A percentile compares a stretch with the other conserved stretches of the same genome.
These are phyloP conservation scores for Natator depressus DNA, from an alignment of 2,113 vertebrate species.

Conservation along the genomic window DNA sequence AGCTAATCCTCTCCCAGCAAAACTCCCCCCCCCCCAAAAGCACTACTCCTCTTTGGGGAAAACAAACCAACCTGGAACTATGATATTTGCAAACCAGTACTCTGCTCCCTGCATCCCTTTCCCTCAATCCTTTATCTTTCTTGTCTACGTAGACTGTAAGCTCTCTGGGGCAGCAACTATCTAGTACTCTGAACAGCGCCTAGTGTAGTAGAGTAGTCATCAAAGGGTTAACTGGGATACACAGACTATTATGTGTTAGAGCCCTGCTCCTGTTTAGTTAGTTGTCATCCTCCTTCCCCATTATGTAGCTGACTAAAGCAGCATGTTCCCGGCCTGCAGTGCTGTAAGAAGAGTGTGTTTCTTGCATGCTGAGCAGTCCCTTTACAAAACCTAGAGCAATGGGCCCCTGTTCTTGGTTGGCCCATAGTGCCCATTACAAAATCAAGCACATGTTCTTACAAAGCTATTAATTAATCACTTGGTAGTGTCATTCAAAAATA, in stretches of 20 bases:
- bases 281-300: too few species aligned
- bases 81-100: slow-evolving; percentile 3
- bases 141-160: slow-evolving; percentile 49
- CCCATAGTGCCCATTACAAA: neutral
- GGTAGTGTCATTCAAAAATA: neutral
- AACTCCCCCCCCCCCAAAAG: neutral
- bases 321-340: neutral
- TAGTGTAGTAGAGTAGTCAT: neutral
- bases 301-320: neutral
- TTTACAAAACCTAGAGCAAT: slow-evolving; percentile 20
- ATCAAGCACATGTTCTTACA: neutral
- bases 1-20: neutral
- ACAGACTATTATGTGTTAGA: neutral
- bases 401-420: slow-evolving; percentile 10
- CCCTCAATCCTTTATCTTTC: slow-evolving; percentile 45
- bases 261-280: too few species aligned
- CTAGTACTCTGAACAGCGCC: neutral
- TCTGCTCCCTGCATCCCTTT: neutral
- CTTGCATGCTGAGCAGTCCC: neutral
- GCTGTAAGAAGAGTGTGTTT: neutral
- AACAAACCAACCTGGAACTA: neutral
- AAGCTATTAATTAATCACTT: neutral
- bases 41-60: fast-evolving
- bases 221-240: neutral
- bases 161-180: slow-evolving; percentile 15